Percentiles rank a stretch among this genome's conserved stretches.
Conservation (phyloP, 2,888 invertebrate species). For the Cataglyphis altisquamis region DNA sequence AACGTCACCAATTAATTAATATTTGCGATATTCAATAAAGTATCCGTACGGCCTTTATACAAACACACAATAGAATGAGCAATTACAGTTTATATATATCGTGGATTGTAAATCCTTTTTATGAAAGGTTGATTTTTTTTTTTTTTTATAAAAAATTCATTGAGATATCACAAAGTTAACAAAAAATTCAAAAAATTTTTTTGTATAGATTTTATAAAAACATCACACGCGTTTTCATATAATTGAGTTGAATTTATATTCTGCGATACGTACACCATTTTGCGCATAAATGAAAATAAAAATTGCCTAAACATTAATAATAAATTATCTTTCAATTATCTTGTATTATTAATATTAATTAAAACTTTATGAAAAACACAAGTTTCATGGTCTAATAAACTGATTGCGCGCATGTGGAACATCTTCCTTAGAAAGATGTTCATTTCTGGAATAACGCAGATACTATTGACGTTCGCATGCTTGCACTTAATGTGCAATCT, state of each 20-base stretch:
- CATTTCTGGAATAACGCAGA: not conserved
- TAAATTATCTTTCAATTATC: not conserved
- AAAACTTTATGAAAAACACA: not conserved
- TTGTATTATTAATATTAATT: not conserved
- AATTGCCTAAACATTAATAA: not conserved
- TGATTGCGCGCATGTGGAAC: not conserved
- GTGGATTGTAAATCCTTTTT: not conserved
- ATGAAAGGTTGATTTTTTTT: not conserved
- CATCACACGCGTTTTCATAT: not conserved
- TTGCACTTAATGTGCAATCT: constrained; percentile 2
- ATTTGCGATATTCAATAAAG: constrained; percentile 41
- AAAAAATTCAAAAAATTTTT: not conserved
- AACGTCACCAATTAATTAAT: constrained; percentile 49
- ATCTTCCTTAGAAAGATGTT: not conserved
- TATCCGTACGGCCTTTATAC: not conserved
- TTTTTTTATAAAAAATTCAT: not conserved
- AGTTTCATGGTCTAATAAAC: not conserved
- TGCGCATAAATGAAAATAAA: not conserved
- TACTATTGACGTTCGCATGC: not conserved
- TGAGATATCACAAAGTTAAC: not conserved
- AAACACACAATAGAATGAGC: not conserved
- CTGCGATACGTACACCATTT: not conserved
- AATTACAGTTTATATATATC: not conserved
- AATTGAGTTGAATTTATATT: not conserved
- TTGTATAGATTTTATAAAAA: constrained; percentile 4